Evolutionary conservation across 2,113 vertebrate species (phyloP), one percentile per base, ranked within the genome.

Genomic region (Dasypus novemcinctus): DNA sequence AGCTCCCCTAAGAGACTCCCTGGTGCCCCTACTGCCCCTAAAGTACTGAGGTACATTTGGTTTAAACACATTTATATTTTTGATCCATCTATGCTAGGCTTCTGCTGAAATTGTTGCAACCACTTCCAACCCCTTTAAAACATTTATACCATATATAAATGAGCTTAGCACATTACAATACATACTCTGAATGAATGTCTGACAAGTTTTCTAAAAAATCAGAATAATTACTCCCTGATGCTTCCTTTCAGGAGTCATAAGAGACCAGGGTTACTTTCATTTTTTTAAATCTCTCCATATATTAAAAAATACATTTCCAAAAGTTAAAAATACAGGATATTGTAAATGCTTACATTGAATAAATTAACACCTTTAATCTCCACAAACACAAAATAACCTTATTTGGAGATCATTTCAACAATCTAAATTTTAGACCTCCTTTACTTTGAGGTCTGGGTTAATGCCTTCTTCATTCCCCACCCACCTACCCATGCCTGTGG

Each of bases 281-380:
- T 79, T 86, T 96, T 96, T 9, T 71, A 95, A 93, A 71, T 54
- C 29, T 93, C 64, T 87, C 14, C 80, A 66, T 57, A 13, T 25
- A 29, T 64, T 64, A 78, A 78, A 89, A 83, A 46, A 20, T 46
- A 63, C 29, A 33, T 38, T n/a, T 36, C 69, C 8, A 41, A 46
- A 25, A 78, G 63, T 84, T 76, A 61, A 63, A 94, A 64, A 54
- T 61, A 75, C 41, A 63, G n/a, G 31, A 12, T 49, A 46, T 75
- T 93, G 90, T 74, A 64, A 92, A 93, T 84, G n/a, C 46, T 66
- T 38, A 72, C 21, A 54, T 72, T 86, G 64, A 93, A 81, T 9
- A 86, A 43, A 76, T 49, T 25, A 87, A 52, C 11, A 63, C 12
- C 1, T 76, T 90, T 52, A 41, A 41, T 72, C 74, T 38, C 31